phyloP scores from a whole-genome alignment of 2,797 vertebrate genomes.

The Mormyrus hasselquistii region DNA sequence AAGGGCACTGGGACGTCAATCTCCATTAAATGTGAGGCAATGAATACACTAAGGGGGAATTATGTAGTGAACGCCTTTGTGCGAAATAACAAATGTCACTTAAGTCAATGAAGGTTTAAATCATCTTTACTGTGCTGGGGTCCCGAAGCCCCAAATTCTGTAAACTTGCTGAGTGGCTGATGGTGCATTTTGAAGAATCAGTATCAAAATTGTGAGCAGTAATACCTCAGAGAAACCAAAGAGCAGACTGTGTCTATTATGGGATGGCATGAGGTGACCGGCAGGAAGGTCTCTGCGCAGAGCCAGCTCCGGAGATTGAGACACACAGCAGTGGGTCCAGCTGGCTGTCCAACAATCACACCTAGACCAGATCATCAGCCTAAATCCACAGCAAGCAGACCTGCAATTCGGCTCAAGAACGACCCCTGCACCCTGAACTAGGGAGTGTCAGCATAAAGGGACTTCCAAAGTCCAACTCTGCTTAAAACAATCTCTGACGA shows the following conservation, averaged over 20 bases:
- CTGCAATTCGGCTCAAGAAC: background rate
- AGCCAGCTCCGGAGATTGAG: background rate
- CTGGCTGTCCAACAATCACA: background rate
- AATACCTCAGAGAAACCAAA: background rate
- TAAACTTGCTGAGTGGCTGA: background rate
- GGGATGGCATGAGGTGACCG: background rate
- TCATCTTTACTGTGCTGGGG: background rate
- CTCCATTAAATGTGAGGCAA: background rate
- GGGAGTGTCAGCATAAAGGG: background rate
- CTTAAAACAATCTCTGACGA: background rate
- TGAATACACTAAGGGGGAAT: background rate
- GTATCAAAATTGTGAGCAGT: background rate
- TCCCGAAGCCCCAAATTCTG: background rate
- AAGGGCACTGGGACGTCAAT: background rate
- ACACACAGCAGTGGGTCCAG: background rate
- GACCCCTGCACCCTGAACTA: background rate
- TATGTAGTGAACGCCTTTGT: background rate
- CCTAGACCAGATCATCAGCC: background rate
- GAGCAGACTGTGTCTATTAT: slow-evolving; percentile 4
- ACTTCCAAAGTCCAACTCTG: background rate
- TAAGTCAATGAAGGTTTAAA: background rate
- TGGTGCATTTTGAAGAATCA: background rate
- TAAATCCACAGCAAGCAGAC: background rate
- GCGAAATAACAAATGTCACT: slow-evolving; percentile 1
- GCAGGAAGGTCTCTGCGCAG: background rate